Evolutionary conservation across 2,888 invertebrate genomes (phyloP), one percentile per base, ranked within the genome.

Genomic region (Plagodis pulveraria): DNA sequence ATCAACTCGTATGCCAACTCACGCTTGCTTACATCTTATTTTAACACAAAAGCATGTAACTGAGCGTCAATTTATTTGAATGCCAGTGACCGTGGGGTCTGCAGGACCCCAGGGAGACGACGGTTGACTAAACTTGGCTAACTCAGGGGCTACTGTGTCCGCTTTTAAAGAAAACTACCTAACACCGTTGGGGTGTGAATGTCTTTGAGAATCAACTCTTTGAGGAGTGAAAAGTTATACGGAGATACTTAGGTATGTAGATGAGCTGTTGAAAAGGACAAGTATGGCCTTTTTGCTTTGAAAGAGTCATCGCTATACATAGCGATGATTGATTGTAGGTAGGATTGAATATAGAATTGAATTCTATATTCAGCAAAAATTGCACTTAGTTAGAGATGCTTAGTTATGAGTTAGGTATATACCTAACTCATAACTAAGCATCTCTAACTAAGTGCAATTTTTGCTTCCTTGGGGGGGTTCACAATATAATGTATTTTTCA

Each of bases 171-270:
- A 86, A 56, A 87, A 80, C 86, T 83, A 79, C 78, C 75, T 83
- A 78, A 84, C 88, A 88, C 85, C 81, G 74, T 70, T 77, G 48
- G 86, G 89, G 91, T 87, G 90, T 84, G 81, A 86, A 87, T 81
- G 81, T 81, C 83, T 80, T 84, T 89, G 87, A 86, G 84, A 77
- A 75, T 62, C 57, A 63, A 62, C 65, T 65, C 65, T 66, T 69
- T 69, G 66, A 68, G 36, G 11, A 58, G 63, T 49, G 47, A 63
- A 57, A 49, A 55, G 51, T 60, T 58, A 42, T 10, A 5, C 10
- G 5, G 40, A 32, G n/a, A 50, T 6, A 35, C 35, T 12, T 47
- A 45, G 5, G 6, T 45, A 59, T 55, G 51, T 45, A 51, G 34
- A 54, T 53, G 34, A 36, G 10, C 2, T 2, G n/a, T 0, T 8